Percentiles rank a stretch among this genome's conserved stretches.
These are phyloP conservation scores for Lucilia cuprina DNA, from an alignment of 1,140 invertebrate genomes.

Conservation along the genomic window DNA sequence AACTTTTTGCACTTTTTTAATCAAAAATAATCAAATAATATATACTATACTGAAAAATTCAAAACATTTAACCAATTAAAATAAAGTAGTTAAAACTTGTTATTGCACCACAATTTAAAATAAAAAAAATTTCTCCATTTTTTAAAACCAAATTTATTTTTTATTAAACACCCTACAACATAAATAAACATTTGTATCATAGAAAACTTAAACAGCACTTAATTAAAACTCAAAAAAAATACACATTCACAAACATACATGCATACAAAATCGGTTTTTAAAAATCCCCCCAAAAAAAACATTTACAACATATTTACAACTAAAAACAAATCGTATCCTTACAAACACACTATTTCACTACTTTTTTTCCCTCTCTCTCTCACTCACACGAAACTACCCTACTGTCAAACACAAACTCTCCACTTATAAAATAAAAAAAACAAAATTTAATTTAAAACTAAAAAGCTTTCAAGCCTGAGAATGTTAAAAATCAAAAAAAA, in stretches of 20 bases:
- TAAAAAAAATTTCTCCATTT: not conserved
- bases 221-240: not conserved
- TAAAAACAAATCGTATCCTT: not conserved
- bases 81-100: conserved; percentile 15
- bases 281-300: not conserved
- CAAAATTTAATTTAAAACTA: not conserved
- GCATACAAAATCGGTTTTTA: not conserved
- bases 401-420: not conserved
- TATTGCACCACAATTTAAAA: conserved; percentile 7
- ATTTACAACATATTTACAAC: not conserved
- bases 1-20: not conserved
- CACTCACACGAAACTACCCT: no score
- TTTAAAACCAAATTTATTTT: not conserved
- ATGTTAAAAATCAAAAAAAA: not conserved
- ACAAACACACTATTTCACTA: not conserved
- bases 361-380: not conserved
- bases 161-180: not conserved
- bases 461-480: conserved; percentile 25
- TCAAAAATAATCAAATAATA: not conserved
- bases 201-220: not conserved
- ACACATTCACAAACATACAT: not conserved
- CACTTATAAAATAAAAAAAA: not conserved
- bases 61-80: not conserved
- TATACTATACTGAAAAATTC: not conserved
- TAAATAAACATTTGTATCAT: not conserved